Evolutionary conservation across 2,888 invertebrate species (phyloP), one percentile per base, ranked within the genome.

Genomic region (Aphelenchoides bicaudatus): DNA sequence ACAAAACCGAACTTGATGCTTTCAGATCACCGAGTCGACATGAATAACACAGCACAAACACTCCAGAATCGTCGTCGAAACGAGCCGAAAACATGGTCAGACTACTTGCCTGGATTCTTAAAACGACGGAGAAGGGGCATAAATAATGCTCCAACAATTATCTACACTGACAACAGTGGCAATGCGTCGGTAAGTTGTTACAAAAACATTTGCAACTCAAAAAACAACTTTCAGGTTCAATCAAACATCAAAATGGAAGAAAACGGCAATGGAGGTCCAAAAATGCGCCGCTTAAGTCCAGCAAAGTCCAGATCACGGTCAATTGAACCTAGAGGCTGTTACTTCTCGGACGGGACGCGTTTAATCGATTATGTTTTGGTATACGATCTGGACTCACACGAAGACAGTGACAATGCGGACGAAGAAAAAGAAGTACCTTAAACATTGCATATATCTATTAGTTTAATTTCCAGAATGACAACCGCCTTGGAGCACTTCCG

Each of bases 321-420:
- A 2, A 34, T 21, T 19, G 38, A 16, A 1, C 52, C 52, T 10
- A 30, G 37, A 3, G 52, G 52, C 2, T 37, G 25, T 2, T 65
- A 59, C 16, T 71, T 71, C 46, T 39, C 51, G 8, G 71, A 71
- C 46, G 69, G 69, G n/a, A 29, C 47, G 2, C 62, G 79, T 4
- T 65, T 78, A 21, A 80, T 81, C 49, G 81, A 81, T 62, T 81
- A 72, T 59, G 66, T 81, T 13, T 66, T 81, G 43, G 80, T 78
- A 0, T 81, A 73, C 55, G 65, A 64, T 19, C 29, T 58, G 19
- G 62, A 66, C 19, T 53, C 50, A 25, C 71, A 71, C 21, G 51
- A 73, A 49, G 30, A 50, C 2, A 31, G 46, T 13, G 58, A 47
- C 21, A 27, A 19, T 10, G 46, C 43, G n/a, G 31, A 55, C 13